Percentiles rank a stretch among this genome's conserved stretches.
These are phyloP conservation scores for Sinhomidia bicolor DNA, from an alignment of 2,888 invertebrate genomes.

Conservation along the genomic window DNA sequence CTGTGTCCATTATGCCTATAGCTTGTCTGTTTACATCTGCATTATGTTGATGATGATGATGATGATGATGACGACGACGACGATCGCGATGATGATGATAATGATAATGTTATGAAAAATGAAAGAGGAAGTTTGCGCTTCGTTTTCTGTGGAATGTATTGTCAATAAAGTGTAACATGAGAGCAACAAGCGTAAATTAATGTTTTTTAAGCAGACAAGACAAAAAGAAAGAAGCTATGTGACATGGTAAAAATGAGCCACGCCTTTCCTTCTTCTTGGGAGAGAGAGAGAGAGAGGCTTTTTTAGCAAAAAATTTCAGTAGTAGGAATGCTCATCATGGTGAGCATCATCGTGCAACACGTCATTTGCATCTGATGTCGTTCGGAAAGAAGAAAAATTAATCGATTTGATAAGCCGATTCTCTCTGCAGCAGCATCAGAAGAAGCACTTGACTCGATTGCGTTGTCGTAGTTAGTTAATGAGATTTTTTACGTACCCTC, in stretches of 20 bases:
- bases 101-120: neutral
- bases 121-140: conserved; percentile 31
- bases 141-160: conserved; percentile 13
- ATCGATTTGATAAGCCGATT: conserved; percentile 66
- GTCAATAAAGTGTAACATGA: conserved; percentile 42
- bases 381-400: conserved; percentile 38
- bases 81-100: neutral
- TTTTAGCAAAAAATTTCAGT: conserved; percentile 31
- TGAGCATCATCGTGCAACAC: neutral
- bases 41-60: neutral
- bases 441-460: conserved; percentile 11
- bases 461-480: conserved; percentile 20
- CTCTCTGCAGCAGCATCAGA: neutral
- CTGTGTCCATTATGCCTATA: neutral
- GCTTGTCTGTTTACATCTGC: neutral
- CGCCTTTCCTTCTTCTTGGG: conserved; percentile 10
- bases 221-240: conserved; percentile 8
- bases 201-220: conserved; percentile 28
- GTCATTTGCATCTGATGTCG: conserved; percentile 34
- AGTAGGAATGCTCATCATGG: conserved; percentile 5
- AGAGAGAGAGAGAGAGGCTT: neutral
- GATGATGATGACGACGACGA: neutral
- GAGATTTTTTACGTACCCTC: conserved; percentile 7
- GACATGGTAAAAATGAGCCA: conserved; percentile 31
- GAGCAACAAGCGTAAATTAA: conserved; percentile 42